Base-by-base conservation (phyloP, 2,888 invertebrate genomes). In the Hermaeophaga mercurialis region DNA sequence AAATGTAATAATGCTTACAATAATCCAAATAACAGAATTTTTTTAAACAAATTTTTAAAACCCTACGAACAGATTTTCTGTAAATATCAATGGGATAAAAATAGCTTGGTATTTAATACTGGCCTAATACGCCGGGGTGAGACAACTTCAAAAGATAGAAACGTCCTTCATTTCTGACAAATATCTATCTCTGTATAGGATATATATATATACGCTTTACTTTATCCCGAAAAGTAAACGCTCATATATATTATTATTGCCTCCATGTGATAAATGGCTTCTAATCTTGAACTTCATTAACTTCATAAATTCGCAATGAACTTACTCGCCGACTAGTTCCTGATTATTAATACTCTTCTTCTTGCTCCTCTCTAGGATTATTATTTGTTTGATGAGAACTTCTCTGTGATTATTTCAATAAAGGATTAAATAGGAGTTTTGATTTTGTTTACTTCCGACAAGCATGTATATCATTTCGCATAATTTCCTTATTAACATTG, bases 71-170 rank as follows among this genome's bases (percentile, higher is more conserved):
- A n/a, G n/a, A n/a, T n/a, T n/a, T n/a, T n/a, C n/a, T n/a, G n/a
- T n/a, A n/a, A n/a, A n/a, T n/a, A n/a, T n/a, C n/a, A n/a, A n/a
- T n/a, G n/a, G n/a, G n/a, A n/a, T n/a, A n/a, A n/a, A n/a, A n/a
- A n/a, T n/a, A n/a, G n/a, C n/a, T n/a, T n/a, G n/a, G n/a, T n/a
- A n/a, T 19, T 19, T 22, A 12, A 41, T 19, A 18, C 43, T 14
- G 43, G 43, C 24, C 43, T 43, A 43, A 38, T 41, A 8, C 12
- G 4, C 18, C 36, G 46, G 28, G 38, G 47, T 50, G 56, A 52
- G 48, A 54, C 61, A 66, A 65, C 66, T 66, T 66, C 66, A 65
- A 66, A 66, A 64, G 63, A 66, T 66, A 63, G 66, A 68, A 64
- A 64, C 61, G 62, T 60, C 58, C 61, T 65, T 65, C 62, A 64